Conservation (phyloP, 2,888 invertebrate species). For the Cyaniris semiargus region DNA sequence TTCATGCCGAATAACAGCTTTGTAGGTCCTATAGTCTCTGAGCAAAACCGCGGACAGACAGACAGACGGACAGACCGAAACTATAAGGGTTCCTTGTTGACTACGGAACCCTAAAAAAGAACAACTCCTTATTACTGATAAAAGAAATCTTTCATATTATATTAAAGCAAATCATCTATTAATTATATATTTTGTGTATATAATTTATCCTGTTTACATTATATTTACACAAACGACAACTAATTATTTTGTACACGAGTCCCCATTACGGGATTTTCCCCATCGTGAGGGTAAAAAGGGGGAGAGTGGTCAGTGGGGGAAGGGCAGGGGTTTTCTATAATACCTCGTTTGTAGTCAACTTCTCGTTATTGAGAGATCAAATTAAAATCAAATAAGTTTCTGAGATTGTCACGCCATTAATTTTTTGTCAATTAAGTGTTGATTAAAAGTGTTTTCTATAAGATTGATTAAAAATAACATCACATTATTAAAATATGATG, state of each 20-base stretch:
- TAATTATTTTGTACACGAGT: not conserved
- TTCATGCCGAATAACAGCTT: too few species aligned
- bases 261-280: not conserved
- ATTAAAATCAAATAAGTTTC: slow-evolving; percentile 1
- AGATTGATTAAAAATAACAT: too few species aligned
- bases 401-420: not conserved
- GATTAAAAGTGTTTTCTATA: not conserved
- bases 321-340: not conserved
- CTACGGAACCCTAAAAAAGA: too few species aligned
- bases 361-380: slow-evolving; percentile 2
- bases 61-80: too few species aligned
- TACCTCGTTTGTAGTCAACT: not conserved
- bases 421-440: not conserved
- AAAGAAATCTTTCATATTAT: too few species aligned
- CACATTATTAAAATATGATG: too few species aligned
- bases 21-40: too few species aligned
- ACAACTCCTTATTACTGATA: too few species aligned
- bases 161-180: not conserved
- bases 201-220: not conserved
- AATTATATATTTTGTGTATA: not conserved
- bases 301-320: too few species aligned
- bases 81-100: too few species aligned
- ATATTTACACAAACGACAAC: not conserved
- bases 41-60: too few species aligned
- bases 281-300: not conserved